These are phyloP conservation scores for Platysteira castanea DNA, from an alignment of 2,113 vertebrate genomes.

Conservation along the genomic window DNA sequence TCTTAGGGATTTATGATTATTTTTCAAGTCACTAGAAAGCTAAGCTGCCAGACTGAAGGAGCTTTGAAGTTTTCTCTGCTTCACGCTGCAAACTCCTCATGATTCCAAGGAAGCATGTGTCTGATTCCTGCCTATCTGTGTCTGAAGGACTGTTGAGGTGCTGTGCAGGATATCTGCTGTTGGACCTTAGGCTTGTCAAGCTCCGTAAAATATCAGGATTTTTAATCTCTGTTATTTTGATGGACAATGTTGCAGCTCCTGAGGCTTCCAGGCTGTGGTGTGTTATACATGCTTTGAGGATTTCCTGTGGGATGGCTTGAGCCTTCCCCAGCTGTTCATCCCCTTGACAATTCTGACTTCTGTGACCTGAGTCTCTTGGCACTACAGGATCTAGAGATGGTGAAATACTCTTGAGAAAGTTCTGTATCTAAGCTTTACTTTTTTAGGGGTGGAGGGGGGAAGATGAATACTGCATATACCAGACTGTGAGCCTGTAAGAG, in stretches of 20 bases:
- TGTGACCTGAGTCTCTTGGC: neutral
- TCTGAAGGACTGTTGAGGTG: neutral
- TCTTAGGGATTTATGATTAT: neutral
- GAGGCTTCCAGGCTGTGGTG: neutral
- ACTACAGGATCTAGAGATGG: neutral
- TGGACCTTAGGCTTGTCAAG: neutral
- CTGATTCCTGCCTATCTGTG: neutral
- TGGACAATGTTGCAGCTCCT: neutral
- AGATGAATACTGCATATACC: neutral
- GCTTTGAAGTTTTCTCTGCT: neutral
- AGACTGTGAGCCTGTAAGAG: neutral
- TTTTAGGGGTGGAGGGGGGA: fast-evolving
- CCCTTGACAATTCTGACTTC: neutral
- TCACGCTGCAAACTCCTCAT: neutral
- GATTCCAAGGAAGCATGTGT: neutral
- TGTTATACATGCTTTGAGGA: neutral
- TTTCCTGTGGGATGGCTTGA: neutral
- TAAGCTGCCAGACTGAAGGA: neutral
- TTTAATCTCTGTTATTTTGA: neutral
- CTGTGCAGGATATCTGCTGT: neutral
- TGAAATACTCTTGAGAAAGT: neutral
- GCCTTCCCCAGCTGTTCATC: neutral
- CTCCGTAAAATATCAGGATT: neutral
- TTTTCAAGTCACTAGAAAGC: neutral
- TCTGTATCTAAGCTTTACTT: neutral